Conservation (phyloP, 2,888 invertebrate species). For the Erebia epiphron region DNA sequence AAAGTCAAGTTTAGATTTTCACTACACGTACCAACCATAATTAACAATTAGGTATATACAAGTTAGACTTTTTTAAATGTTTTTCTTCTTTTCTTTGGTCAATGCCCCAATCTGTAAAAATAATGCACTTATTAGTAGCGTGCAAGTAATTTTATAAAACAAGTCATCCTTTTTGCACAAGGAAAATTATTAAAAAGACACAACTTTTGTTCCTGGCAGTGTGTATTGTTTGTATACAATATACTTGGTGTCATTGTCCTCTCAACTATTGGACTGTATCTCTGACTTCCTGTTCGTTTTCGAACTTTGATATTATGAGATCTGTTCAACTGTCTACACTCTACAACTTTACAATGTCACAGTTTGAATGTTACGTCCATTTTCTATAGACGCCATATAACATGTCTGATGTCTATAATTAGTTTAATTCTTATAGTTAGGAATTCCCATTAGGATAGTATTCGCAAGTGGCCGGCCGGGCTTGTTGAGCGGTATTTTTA, state of each 20-base stretch:
- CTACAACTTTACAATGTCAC: neutral
- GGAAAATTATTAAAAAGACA: neutral
- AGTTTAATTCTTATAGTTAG: neutral
- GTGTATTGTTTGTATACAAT: neutral
- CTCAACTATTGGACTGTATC: neutral
- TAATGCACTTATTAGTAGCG: too few species aligned
- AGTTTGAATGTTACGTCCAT: neutral
- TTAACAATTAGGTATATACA: too few species aligned
- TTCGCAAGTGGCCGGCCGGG: conserved; percentile 10
- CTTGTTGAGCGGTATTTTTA: conserved; percentile 54
- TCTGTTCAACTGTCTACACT: neutral
- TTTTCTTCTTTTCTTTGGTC: too few species aligned
- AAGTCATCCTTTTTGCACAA: too few species aligned
- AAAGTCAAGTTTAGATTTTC: neutral
- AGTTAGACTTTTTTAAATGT: too few species aligned
- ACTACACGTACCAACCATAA: too few species aligned
- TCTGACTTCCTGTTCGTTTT: neutral
- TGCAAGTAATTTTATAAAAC: too few species aligned
- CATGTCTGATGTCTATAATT: neutral
- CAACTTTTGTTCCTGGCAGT: neutral
- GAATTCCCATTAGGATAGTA: neutral
- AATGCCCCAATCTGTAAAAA: too few species aligned
- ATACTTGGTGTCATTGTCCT: neutral
- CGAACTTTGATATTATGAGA: neutral
- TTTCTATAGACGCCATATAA: neutral